Percentiles rank a stretch among this genome's conserved stretches.
These are phyloP conservation scores for Lumbricus terrestris DNA, from an alignment of 2,888 invertebrate genomes.

Conservation along the genomic window DNA sequence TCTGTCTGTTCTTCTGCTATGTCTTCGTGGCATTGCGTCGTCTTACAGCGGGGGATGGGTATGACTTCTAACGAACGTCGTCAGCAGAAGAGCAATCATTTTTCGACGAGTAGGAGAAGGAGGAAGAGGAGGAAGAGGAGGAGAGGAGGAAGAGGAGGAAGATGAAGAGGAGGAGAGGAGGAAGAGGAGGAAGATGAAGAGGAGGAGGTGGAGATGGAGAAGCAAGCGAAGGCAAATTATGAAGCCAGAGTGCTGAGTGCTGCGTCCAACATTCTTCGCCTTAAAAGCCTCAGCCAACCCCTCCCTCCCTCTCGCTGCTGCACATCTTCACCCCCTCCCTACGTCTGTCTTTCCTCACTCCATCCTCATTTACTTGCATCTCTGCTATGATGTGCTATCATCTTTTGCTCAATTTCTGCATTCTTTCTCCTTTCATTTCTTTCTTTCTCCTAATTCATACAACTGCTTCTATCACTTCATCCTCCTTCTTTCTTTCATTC, in stretches of 20 bases:
- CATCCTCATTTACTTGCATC: not conserved
- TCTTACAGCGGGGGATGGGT: not conserved
- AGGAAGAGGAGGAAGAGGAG: not conserved
- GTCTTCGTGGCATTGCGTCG: not conserved
- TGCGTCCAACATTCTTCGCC: not conserved
- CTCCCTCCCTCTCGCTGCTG: not conserved
- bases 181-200: not conserved
- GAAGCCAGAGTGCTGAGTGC: not conserved
- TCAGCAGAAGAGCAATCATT: not conserved
- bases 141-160: not conserved
- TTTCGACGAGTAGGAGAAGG: not conserved
- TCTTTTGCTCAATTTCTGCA: not conserved
- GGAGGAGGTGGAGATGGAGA: not conserved
- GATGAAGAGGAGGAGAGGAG: too few relatives aligned
- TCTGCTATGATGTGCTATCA: too few relatives aligned
- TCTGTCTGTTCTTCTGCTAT: too few relatives aligned
- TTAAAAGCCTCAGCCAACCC: not conserved
- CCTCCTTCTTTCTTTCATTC: not conserved
- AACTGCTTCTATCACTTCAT: not conserved
- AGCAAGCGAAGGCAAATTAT: not conserved
- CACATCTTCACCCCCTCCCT: not conserved
- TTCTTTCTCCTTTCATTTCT: not conserved
- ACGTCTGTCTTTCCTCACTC: not conserved
- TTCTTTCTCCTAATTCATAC: not conserved
- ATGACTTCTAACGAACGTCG: not conserved